Conservation (phyloP, 2,888 invertebrate species). For the Rotaria sp. region DNA sequence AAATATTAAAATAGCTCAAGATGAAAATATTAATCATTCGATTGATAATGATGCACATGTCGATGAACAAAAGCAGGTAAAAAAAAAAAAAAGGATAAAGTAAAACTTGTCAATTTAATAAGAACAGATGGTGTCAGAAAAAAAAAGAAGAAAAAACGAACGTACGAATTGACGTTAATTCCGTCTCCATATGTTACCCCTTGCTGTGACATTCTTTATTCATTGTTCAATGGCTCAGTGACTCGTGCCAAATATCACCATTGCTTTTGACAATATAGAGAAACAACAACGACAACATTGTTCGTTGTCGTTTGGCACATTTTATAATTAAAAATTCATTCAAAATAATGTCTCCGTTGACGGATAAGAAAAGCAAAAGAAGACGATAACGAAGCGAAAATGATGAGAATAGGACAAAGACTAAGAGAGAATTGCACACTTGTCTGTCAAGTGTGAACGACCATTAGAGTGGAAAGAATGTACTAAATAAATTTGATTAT, state of each 20-base stretch:
- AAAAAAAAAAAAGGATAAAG: background rate
- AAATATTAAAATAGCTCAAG: background rate
- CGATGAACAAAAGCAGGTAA: conserved; percentile 20
- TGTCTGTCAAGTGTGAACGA: conserved; percentile 1
- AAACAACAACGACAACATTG: background rate
- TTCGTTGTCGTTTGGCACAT: conserved; percentile 18
- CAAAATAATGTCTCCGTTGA: background rate
- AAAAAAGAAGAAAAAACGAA: background rate
- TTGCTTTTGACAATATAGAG: background rate
- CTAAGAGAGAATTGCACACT: background rate
- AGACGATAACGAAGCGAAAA: conserved; percentile 18
- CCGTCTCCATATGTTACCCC: conserved; percentile 16
- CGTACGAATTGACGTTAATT: conserved; percentile 9
- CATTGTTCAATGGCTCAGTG: background rate
- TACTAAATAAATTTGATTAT: background rate
- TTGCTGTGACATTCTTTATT: conserved; percentile 9
- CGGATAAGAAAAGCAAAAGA: background rate
- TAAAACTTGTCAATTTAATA: background rate
- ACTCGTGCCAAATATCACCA: background rate
- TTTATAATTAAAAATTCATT: conserved; percentile 12
- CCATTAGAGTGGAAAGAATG: background rate
- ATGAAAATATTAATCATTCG: background rate
- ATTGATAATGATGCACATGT: background rate
- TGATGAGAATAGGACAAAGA: background rate
- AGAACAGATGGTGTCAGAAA: conserved; percentile 5